phyloP scores from a whole-genome alignment of 2,113 vertebrate genomes.

The Pica pica region DNA sequence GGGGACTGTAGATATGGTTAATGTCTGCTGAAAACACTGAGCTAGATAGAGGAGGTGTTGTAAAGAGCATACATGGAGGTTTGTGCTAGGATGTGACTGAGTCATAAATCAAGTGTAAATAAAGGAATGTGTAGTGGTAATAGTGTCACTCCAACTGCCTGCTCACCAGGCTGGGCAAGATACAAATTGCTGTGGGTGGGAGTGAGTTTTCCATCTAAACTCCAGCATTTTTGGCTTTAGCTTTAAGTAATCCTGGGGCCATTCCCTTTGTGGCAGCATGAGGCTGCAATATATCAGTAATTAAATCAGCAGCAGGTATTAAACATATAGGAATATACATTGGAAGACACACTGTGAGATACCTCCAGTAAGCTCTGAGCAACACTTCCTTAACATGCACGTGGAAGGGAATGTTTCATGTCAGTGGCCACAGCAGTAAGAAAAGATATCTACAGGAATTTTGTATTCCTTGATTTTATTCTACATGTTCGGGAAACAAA shows the following conservation, averaged over 20 bases:
- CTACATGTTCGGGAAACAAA: background rate
- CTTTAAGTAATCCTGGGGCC: background rate
- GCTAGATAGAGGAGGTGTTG: background rate
- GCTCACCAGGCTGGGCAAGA: background rate
- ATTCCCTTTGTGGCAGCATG: background rate
- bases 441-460: background rate
- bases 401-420: background rate
- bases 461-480: background rate
- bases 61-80: background rate
- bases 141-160: background rate
- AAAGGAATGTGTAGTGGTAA: background rate
- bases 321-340: background rate
- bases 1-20: background rate
- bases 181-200: background rate
- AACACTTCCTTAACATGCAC: fast-evolving
- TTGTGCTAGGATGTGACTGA: background rate
- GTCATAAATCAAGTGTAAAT: background rate
- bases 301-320: background rate
- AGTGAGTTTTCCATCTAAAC: background rate
- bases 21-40: background rate
- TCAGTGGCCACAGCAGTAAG: background rate
- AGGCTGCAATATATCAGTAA: background rate
- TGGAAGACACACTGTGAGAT: background rate
- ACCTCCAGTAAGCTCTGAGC: background rate
- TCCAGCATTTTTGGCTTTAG: background rate